Percentiles rank a stretch among this genome's conserved stretches.
These are phyloP conservation scores for Diaprepes abbreviatus DNA, from an alignment of 2,888 invertebrate genomes.

Conservation along the genomic window DNA sequence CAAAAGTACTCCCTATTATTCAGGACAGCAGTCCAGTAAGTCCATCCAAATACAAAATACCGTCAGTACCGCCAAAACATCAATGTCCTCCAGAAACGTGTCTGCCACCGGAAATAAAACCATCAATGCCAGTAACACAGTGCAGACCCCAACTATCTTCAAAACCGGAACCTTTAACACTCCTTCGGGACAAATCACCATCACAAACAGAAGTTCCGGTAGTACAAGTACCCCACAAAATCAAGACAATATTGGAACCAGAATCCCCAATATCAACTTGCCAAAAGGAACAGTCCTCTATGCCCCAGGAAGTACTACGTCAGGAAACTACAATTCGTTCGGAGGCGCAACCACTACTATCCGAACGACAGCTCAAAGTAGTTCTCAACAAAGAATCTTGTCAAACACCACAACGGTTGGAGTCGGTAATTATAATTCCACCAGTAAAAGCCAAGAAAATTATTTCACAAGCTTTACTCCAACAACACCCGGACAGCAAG, in stretches of 20 bases:
- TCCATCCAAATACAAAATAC: neutral
- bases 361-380: conserved; percentile 11
- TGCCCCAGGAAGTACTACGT: conserved; percentile 10
- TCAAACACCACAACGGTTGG: conserved; percentile 14
- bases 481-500: conserved; percentile 6
- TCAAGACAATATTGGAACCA: neutral
- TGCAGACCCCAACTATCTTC: neutral
- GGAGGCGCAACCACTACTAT: neutral
- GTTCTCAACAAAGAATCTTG: neutral
- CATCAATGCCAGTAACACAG: neutral
- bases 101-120: neutral
- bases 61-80: neutral
- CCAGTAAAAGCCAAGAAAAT: conserved; percentile 14
- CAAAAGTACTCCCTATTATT: neutral
- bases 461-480: conserved; percentile 17
- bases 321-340: conserved; percentile 3
- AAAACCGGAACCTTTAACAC: conserved; percentile 23
- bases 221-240: neutral
- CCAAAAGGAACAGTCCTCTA: conserved; percentile 33
- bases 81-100: neutral
- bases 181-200: conserved; percentile 18
- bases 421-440: conserved; percentile 26
- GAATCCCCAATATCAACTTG: conserved; percentile 20
- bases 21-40: neutral
- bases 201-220: conserved; percentile 7